Percentiles rank a stretch among this genome's conserved stretches.
These are phyloP conservation scores for Sebastes vulpes DNA, from an alignment of 2,797 vertebrate species.

Conservation along the genomic window DNA sequence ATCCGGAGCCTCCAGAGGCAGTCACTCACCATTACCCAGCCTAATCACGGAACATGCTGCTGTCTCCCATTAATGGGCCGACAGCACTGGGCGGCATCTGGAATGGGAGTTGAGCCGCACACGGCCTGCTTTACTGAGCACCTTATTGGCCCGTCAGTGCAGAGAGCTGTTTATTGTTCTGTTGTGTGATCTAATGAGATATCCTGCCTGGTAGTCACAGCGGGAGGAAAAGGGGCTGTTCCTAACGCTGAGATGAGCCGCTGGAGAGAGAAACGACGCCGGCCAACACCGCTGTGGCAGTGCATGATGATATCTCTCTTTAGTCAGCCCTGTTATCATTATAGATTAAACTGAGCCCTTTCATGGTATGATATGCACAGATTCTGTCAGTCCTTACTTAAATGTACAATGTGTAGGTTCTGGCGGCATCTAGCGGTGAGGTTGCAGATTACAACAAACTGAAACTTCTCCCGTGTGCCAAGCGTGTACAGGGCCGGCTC, in stretches of 20 bases:
- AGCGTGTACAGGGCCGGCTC: too few species aligned
- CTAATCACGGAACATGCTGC: conserved; percentile 74
- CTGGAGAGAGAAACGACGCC: neutral
- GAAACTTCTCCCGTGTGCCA: too few species aligned
- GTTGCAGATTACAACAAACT: too few species aligned
- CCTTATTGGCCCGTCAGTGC: conserved; percentile 70
- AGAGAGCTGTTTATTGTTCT: conserved; percentile 63
- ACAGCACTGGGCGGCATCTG: conserved; percentile 66
- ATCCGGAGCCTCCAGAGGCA: conserved; percentile 56
- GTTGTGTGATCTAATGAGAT: conserved; percentile 75
- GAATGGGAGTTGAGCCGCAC: conserved; percentile 66
- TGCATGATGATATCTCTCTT: neutral
- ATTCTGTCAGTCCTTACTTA: neutral
- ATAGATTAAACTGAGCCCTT: neutral
- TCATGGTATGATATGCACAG: neutral
- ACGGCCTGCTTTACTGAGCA: conserved; percentile 67
- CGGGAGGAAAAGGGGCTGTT: conserved; percentile 4
- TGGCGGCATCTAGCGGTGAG: too few species aligned
- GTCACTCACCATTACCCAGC: conserved; percentile 76
- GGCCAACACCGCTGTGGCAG: conserved; percentile 9
- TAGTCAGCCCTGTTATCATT: neutral
- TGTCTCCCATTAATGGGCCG: conserved; percentile 72
- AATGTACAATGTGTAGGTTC: too few species aligned
- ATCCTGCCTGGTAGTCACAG: conserved; percentile 38
- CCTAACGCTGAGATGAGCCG: conserved; percentile 21